Evolutionary conservation across 2,888 invertebrate species (phyloP), one percentile per base, ranked within the genome.

Genomic region (Callosobruchus maculatus): DNA sequence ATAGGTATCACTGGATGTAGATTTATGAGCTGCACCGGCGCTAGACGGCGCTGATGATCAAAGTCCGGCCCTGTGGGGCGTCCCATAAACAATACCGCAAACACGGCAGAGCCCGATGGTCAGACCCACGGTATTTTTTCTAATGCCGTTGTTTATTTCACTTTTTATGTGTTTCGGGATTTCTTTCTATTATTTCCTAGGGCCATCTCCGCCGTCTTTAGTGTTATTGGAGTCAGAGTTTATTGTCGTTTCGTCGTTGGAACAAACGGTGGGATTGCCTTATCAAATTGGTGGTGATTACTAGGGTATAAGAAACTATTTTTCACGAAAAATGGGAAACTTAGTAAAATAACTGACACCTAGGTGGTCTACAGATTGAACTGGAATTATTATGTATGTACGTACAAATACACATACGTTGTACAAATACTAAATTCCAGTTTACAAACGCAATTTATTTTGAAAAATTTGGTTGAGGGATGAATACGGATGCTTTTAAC

Each of bases 81-180:
- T 79, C 84, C 83, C 84, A 85, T 85, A 85, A 85, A 85, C 85
- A 85, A 85, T 85, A 81, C 84, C 83, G 82, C 84, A 84, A 84
- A 84, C 83, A 83, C 83, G 75, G 81, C 78, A 77, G 49, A 49
- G 1, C 81, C 79, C 18, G 49, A 49, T 49, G 49, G 49, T 49
- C 49, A 18, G 49, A 18, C 18, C 49, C 49, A 49, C 49, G 49
- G 49, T 49, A 49, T 49, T 49, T 49, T 49, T 18, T 49, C 18
- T 49, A 49, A 49, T 49, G 49, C 13, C 49, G 49, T 49, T 49
- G 49, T 49, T 49, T 49, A 49, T 49, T 49, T 49, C 49, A 18
- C 18, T 49, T 49, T 49, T 49, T 49, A 49, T 49, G 49, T 49
- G 49, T 49, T 49, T 49, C 49, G 18, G 49, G 49, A 49, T 49